These are phyloP conservation scores for Galagoides demidoff DNA, from an alignment of 2,797 vertebrate species.

Conservation along the genomic window DNA sequence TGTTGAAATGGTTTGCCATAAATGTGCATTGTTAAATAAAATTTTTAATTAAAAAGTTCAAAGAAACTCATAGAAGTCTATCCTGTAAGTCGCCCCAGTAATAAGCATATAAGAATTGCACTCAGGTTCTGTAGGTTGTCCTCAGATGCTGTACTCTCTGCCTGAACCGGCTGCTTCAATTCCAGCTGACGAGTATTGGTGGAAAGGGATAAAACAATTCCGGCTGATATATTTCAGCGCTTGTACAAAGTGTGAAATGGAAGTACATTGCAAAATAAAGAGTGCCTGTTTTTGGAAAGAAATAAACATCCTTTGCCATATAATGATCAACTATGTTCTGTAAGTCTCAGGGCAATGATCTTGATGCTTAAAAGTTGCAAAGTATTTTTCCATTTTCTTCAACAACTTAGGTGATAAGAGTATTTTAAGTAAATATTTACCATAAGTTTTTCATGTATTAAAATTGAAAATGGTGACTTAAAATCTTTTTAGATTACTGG, in stretches of 20 bases:
- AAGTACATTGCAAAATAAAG: background rate
- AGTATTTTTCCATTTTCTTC: background rate
- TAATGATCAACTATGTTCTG: background rate
- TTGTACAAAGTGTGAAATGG: background rate
- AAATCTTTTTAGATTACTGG: constrained; percentile 15
- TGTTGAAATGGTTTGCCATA: constrained; percentile 17
- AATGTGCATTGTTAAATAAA: background rate
- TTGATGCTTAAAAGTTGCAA: background rate
- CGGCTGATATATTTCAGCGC: background rate
- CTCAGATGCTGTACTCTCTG: background rate
- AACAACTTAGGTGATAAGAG: background rate
- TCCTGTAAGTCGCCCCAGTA: background rate
- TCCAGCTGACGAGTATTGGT: background rate
- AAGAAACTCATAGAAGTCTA: background rate
- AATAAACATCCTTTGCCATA: background rate
- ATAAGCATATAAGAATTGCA: background rate
- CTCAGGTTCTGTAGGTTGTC: background rate
- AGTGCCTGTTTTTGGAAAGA: background rate
- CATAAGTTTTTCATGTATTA: constrained; percentile 14
- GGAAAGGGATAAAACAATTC: background rate
- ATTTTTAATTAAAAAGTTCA: background rate
- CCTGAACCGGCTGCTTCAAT: background rate
- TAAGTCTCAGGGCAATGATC: background rate
- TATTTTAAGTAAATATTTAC: background rate
- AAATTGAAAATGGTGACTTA: constrained; percentile 4